Base-by-base conservation (phyloP, 2,888 invertebrate species). In the Teinopalpus imperialis region DNA sequence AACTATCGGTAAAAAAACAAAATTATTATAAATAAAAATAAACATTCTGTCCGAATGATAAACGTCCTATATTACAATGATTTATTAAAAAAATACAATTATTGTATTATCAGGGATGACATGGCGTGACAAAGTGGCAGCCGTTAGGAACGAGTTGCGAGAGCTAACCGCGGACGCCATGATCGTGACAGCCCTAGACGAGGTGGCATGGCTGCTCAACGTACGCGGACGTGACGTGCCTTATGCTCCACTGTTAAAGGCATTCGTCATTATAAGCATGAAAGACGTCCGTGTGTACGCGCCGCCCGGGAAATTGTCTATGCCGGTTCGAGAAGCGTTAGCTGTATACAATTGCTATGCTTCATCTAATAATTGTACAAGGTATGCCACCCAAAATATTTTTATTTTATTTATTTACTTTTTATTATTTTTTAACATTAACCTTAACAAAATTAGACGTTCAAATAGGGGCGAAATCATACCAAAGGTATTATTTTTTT, bases 181-280 rank as follows among this genome's bases (percentile, higher is more conserved):
- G 88, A 91, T 97, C 16, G 90, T 98, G 7, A 96, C 97, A 0
- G 94, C 96, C 0, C 77, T 97, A 42, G 96, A 97, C 60, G 97
- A 97, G 75, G 81, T 87, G 12, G 95, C 97, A 0, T 97, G 97
- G 94, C 78, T 97, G 20, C 87, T 97, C 21, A 98, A 98, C 73
- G 91, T 98, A 9, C 90, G 97, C n/a, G 97, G 96, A 0, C 87
- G 91, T 44, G 97, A 98, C 80, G 90, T 96, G 52, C 94, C 94
- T 0, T 93, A 92, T 69, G 94, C 94, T 0, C 97, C 97, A 0
- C 92, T 95, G 9, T 85, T 96, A 4, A 92, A 93, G 64, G 92
- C 95, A 26, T 96, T 95, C 69, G 90, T 93, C 1, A 80, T 95
- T 26, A 74, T 96, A 29, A 93, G 93, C 44, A 81, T 89, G 51